Percentiles rank a stretch among this genome's conserved stretches.
Conservation (phyloP, 2,113 vertebrate genomes). For the Hystrix brachyura region DNA sequence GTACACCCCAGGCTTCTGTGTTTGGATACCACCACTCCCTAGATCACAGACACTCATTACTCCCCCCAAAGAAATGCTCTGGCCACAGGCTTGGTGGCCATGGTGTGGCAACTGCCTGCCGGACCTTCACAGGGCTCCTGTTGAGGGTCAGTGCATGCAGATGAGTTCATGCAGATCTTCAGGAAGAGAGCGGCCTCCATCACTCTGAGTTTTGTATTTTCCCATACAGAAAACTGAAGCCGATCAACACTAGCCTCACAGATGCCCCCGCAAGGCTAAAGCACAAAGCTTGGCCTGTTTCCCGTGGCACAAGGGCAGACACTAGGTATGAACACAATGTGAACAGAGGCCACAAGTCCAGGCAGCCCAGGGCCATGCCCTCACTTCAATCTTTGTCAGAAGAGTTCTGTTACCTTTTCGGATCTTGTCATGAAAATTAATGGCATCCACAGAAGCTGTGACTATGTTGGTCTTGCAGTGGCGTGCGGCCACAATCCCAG, state of each 20-base stretch:
- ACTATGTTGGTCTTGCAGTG: slow-evolving; percentile 98
- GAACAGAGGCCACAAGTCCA: not conserved
- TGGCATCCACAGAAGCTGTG: slow-evolving; percentile 96
- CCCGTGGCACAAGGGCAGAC: rapidly evolving
- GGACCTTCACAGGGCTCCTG: rapidly evolving
- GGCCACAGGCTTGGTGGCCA: rapidly evolving
- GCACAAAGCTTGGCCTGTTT: rapidly evolving
- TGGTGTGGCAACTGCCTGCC: rapidly evolving
- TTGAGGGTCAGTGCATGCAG: rapidly evolving
- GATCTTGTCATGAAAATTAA: slow-evolving; percentile 98
- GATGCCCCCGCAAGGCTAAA: rapidly evolving
- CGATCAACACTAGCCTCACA: rapidly evolving
- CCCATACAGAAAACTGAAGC: not conserved
- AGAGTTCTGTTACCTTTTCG: slow-evolving; percentile 90
- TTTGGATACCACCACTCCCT: rapidly evolving
- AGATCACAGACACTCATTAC: rapidly evolving
- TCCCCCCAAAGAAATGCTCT: rapidly evolving
- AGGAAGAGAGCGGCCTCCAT: not conserved
- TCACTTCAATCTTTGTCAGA: rapidly evolving
- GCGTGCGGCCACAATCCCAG: slow-evolving; percentile 95
- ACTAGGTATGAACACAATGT: no score
- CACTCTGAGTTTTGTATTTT: not conserved
- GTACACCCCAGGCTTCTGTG: rapidly evolving
- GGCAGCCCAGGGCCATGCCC: rapidly evolving
- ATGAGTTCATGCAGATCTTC: rapidly evolving